Base-by-base conservation (phyloP, 2,888 invertebrate species). In the Hydriomena furcata region DNA sequence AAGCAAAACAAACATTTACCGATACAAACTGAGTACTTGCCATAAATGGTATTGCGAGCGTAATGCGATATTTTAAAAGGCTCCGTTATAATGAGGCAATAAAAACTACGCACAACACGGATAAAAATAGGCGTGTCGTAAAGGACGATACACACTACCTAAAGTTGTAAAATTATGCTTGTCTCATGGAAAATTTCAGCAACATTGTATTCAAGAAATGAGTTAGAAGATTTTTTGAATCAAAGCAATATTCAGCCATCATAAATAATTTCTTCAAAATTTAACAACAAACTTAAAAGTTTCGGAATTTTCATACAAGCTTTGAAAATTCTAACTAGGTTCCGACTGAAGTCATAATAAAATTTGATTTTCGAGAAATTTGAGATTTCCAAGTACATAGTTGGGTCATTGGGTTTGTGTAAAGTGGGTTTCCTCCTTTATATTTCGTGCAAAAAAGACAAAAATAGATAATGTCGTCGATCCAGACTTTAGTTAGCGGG, bases 401-500 rank as follows among this genome's bases (percentile, higher is more conserved):
- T n/a, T n/a, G n/a, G n/a, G n/a, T n/a, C n/a, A n/a, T n/a, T n/a
- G n/a, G n/a, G n/a, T n/a, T n/a, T n/a, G n/a, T n/a, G 31, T 41
- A 5, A 6, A 31, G 41, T 41, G 20, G 21, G 8, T 24, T 24
- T 30, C 12, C 6, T 13, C 48, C 49, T 36, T 58, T 66, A 68
- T 55, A 47, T 56, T 61, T 55, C 52, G 52, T 58, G 23, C 67
- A 66, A 66, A 13, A 61, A 38, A 52, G 63, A 52, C 62, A 58
- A 42, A 45, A 42, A 46, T 52, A 55, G n/a, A n/a, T n/a, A 51
- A 51, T 49, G 58, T 57, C 53, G 55, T 59, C 20, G 59, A 63
- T 65, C 68, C 63, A 63, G 64, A 60, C 53, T 55, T 49, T 60
- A 55, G 54, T 56, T 61, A 61, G 65, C 64, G 62, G 63, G 66